Evolutionary conservation across 2,888 invertebrate species (phyloP).

Genomic region (Ophraella communa): DNA sequence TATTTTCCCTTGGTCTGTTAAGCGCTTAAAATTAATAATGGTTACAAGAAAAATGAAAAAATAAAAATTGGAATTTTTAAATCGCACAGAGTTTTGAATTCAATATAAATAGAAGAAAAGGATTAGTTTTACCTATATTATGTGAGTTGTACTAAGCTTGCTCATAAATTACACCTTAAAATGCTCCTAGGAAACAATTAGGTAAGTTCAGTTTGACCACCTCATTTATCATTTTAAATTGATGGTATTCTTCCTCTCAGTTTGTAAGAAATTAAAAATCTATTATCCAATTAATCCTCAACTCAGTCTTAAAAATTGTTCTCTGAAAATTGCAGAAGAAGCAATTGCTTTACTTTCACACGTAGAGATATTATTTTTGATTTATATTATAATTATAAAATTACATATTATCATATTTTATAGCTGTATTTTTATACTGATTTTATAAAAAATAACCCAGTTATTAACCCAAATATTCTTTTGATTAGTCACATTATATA

Average conservation of each 20-base stretch:
- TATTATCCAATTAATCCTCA: not conserved
- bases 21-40: no score
- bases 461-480: not conserved
- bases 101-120: no score
- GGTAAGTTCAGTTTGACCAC: not conserved
- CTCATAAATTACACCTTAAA: not conserved
- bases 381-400: not conserved
- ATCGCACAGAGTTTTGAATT: no score
- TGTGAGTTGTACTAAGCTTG: not conserved
- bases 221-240: not conserved
- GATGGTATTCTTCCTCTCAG: not conserved
- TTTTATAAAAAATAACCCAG: not conserved
- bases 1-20: no score
- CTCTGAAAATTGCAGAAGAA: not conserved
- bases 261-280: not conserved
- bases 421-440: not conserved
- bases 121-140: not conserved
- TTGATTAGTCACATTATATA: not conserved
- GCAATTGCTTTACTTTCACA: not conserved
- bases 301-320: not conserved
- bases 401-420: not conserved
- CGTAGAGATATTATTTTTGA: not conserved
- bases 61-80: no score
- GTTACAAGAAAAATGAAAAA: no score
- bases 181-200: not conserved